These are phyloP conservation scores for Rhadina sibilatrix DNA, from an alignment of 2,113 vertebrate species.

Conservation along the genomic window DNA sequence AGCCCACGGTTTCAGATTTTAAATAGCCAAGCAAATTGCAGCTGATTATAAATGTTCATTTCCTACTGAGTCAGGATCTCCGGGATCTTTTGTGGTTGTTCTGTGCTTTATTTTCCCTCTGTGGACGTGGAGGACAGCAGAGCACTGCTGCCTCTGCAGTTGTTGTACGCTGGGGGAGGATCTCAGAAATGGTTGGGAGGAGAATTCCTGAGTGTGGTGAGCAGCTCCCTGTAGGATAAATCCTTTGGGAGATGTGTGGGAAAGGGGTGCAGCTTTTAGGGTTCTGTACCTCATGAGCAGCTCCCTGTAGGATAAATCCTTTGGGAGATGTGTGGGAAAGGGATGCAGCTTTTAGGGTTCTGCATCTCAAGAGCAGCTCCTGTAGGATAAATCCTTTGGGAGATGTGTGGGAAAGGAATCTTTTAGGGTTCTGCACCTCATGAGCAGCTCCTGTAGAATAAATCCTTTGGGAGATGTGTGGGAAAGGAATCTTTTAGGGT, in stretches of 20 bases:
- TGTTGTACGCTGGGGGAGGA: neutral
- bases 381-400: no score
- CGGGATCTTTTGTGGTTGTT: neutral
- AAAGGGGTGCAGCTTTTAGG: neutral
- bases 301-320: no score
- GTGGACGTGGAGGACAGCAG: neutral
- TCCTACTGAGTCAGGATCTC: constrained; percentile 9
- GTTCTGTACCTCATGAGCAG: neutral
- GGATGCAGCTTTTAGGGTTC: no score
- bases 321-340: no score
- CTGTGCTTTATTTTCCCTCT: neutral
- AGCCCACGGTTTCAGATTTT: neutral
- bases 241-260: neutral
- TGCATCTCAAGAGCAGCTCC: no score
- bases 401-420: no score
- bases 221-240: neutral
- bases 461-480: neutral
- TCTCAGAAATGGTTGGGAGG: neutral
- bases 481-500: neutral
- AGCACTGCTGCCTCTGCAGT: neutral
- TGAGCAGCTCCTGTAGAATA: neutral
- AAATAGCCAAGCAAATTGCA: constrained; percentile 10
- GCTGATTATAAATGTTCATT: constrained; percentile 9
- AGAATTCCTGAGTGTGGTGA: neutral
- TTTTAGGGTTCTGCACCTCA: no score